Base-by-base conservation (phyloP, 2,113 vertebrate species). In the Mesocricetus auratus region DNA sequence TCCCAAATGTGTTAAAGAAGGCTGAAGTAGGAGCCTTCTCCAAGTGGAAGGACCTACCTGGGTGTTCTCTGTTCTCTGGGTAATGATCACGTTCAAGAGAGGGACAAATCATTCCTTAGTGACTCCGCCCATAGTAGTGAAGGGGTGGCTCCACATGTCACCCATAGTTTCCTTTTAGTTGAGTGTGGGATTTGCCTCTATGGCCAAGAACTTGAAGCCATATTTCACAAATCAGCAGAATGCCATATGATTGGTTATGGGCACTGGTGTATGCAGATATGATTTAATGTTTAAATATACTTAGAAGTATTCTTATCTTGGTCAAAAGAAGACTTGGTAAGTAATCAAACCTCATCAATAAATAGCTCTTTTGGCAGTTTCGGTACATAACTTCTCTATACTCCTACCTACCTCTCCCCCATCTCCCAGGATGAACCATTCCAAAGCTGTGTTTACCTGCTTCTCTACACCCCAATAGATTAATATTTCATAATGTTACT, bases 251-350 rank as follows among this genome's bases (percentile, higher is more conserved):
- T 36, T 68, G 45, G 10, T n/a, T 86, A 45, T 69, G 21, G 62
- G 10, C 29, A 36, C 22, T 77, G 42, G 88, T 15, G 29, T 75
- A 26, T 66, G 7, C 17, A n/a, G 13, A 53, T 78, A n/a, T 29
- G 16, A 39, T 87, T 94, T 88, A 90, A 73, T 74, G 75, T 78
- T 68, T 86, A 66, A 64, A 71, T 89, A 33, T 86, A 71, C 74
- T 75, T 42, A 50, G 75, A 89, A 56, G 66, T 60, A 69, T 26
- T 95, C 36, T 73, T 15, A 24, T 45, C 26, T 21, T 90, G 68
- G 36, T 60, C 79, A n/a, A 86, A 89, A 78, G 89, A 82, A 81
- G 68, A 89, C 24, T 83, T 77, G 85, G 31, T 53, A 89, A 91
- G 85, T 22, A 73, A 36, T 77, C 33, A n/a, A 45, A 56, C 56